A percentile compares a stretch with the other conserved stretches of the same genome.
phyloP scores from a whole-genome alignment of 2,113 vertebrate genomes.

The Glareola pratincola region DNA sequence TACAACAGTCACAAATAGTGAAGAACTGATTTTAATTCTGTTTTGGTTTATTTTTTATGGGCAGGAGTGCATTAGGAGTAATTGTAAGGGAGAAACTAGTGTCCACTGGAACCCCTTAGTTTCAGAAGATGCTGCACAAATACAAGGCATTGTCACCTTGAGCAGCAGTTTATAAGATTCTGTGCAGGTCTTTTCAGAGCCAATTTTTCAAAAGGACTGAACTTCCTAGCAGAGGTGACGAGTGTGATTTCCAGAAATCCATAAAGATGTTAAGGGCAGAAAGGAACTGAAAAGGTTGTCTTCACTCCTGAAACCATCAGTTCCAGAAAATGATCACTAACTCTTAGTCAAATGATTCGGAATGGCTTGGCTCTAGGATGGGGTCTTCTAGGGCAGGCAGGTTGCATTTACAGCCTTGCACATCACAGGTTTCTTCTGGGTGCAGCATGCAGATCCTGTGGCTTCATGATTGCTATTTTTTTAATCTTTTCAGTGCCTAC shows the following conservation, averaged over 20 bases:
- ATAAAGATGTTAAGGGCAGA: background rate
- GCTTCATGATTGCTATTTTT: background rate
- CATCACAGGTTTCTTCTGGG: background rate
- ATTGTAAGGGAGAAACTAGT: background rate
- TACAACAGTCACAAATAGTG: background rate
- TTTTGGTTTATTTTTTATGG: background rate
- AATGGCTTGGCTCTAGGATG: background rate
- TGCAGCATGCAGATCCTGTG: background rate
- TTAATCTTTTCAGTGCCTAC: background rate
- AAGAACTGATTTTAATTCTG: background rate
- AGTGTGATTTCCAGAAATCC: background rate
- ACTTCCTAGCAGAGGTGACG: background rate
- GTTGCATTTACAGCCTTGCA: background rate
- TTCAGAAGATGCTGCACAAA: background rate
- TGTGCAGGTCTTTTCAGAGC: background rate
- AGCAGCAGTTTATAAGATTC: background rate
- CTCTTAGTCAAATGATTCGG: background rate
- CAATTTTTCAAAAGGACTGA: background rate
- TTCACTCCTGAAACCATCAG: accelerated
- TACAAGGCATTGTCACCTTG: background rate
- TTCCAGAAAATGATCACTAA: background rate
- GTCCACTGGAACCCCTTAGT: background rate
- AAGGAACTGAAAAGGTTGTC: background rate
- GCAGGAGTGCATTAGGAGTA: background rate
- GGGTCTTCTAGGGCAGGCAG: background rate